A percentile compares a stretch with the other conserved stretches of the same genome.
Evolutionary conservation across 2,113 vertebrate species (phyloP).

Genomic region (Chauna torquata): DNA sequence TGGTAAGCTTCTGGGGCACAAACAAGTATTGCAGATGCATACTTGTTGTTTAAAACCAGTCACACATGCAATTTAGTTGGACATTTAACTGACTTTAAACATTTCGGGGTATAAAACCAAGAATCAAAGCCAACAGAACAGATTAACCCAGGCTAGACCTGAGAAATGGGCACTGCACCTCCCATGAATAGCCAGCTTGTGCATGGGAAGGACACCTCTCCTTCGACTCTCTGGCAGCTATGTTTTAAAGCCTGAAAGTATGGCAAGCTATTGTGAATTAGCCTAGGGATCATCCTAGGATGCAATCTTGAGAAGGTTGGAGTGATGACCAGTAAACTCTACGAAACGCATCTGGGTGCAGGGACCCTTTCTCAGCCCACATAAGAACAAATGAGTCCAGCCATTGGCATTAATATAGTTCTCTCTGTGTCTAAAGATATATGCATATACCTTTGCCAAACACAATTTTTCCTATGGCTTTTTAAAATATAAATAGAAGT

Average conservation of each 20-base stretch:
- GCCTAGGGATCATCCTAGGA: neutral
- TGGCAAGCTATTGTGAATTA: neutral
- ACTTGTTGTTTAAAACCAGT: neutral
- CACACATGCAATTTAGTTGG: neutral
- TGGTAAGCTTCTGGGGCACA: neutral
- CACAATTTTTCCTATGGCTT: neutral
- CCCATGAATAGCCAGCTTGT: neutral
- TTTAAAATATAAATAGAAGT: neutral
- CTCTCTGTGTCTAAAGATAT: neutral
- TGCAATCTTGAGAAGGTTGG: neutral
- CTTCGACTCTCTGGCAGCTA: neutral
- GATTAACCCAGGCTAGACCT: neutral
- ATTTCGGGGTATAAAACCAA: neutral
- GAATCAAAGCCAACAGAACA: neutral
- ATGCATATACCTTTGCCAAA: neutral
- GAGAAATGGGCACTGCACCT: neutral
- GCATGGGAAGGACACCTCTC: neutral
- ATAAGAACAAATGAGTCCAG: neutral
- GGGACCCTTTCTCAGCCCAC: neutral
- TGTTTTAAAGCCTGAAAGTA: neutral
- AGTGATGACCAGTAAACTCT: neutral
- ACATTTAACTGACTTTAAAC: neutral
- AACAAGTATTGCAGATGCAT: neutral
- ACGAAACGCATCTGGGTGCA: neutral
- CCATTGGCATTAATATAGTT: neutral